Evolutionary conservation across 2,797 vertebrate species (phyloP).

Genomic region (Molothrus aeneus): DNA sequence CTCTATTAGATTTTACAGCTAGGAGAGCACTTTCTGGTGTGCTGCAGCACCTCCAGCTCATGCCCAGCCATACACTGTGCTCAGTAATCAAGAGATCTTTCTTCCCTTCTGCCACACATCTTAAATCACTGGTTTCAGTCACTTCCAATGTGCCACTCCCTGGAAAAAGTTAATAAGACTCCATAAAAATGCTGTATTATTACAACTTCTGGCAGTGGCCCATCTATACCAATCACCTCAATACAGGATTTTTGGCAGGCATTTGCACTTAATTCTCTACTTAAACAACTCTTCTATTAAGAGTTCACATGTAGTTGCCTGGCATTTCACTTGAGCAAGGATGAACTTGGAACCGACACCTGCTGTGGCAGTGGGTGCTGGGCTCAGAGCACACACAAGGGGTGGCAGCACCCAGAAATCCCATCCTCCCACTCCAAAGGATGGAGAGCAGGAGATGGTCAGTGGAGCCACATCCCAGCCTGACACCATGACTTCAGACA

Average conservation of each 20-base stretch:
- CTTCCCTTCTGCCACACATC: background rate
- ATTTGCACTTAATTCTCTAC: conserved; percentile 6
- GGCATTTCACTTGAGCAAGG: background rate
- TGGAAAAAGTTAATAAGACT: conserved; percentile 23
- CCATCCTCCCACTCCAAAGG: background rate
- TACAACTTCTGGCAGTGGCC: background rate
- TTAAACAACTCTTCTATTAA: conserved; percentile 7
- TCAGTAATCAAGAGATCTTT: background rate
- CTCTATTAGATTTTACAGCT: conserved; percentile 4
- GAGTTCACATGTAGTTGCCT: background rate
- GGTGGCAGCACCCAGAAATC: background rate
- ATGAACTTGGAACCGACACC: background rate
- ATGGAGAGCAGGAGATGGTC: background rate
- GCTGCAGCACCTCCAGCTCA: background rate
- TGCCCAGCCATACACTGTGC: fast-evolving
- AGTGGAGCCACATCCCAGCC: background rate
- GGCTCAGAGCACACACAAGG: background rate
- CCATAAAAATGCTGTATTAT: background rate
- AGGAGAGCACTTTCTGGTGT: background rate
- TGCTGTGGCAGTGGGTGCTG: background rate
- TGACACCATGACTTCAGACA: background rate
- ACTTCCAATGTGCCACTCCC: background rate
- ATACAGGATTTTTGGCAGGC: background rate
- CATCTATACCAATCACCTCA: background rate
- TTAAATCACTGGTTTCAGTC: background rate